Evolutionary conservation across 2,113 vertebrate species (phyloP).

Genomic region (Azemiops feae): DNA sequence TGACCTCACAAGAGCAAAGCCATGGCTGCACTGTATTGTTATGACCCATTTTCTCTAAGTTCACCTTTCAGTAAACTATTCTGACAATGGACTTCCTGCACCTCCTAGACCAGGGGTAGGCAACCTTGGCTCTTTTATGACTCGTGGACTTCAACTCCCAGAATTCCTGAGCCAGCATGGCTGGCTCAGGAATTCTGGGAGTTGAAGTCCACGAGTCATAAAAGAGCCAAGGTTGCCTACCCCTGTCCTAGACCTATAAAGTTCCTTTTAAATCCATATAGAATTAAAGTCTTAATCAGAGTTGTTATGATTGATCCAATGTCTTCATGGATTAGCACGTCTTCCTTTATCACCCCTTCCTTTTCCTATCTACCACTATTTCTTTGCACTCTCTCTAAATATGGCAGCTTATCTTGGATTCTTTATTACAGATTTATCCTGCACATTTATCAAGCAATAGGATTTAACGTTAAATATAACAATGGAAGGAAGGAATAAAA

Average conservation of each 20-base stretch:
- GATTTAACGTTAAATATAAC: background rate
- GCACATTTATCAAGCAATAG: background rate
- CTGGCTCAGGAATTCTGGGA: too few relatives aligned
- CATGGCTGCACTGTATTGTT: background rate
- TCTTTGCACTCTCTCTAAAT: background rate
- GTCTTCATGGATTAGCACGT: background rate
- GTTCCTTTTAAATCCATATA: background rate
- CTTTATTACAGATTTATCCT: background rate
- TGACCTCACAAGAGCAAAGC: background rate
- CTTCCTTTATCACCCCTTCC: background rate
- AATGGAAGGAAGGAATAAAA: background rate
- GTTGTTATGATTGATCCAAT: background rate
- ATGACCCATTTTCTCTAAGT: background rate
- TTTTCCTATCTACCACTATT: background rate
- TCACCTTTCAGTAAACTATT: slow-evolving; percentile 5
- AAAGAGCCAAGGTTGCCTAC: too few relatives aligned
- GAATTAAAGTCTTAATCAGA: background rate
- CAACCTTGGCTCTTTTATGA: too few relatives aligned
- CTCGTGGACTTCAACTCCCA: too few relatives aligned
- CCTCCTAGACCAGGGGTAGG: too few relatives aligned
- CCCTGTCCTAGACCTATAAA: background rate
- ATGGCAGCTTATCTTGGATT: background rate
- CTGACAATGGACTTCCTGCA: background rate
- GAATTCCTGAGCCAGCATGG: too few relatives aligned
- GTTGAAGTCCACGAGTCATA: too few relatives aligned